Conservation (phyloP, 2,113 vertebrate species). For the Catharus bicknelli region DNA sequence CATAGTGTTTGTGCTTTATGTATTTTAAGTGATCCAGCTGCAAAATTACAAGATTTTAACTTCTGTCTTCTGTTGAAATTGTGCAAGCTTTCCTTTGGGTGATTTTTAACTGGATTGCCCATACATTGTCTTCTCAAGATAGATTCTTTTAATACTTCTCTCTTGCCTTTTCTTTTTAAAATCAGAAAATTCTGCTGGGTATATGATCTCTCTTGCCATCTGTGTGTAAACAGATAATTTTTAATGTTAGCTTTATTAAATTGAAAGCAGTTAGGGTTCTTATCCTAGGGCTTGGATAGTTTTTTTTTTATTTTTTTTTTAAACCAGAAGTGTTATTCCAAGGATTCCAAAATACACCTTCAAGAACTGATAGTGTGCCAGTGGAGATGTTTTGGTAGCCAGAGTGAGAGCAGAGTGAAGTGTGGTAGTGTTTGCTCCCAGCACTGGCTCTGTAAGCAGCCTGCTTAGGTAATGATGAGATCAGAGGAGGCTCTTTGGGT, state of each 20-base stretch:
- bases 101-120: not conserved
- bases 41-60: not conserved
- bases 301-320: too few relatives aligned
- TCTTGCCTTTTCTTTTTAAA: not conserved
- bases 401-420: not conserved
- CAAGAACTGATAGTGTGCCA: not conserved
- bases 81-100: not conserved
- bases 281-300: not conserved
- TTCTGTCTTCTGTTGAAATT: not conserved
- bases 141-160: not conserved
- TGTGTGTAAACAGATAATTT: not conserved
- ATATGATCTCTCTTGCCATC: not conserved
- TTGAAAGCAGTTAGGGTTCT: not conserved
- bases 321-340: not conserved
- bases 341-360: not conserved
- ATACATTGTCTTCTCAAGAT: not conserved
- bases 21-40: not conserved
- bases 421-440: not conserved
- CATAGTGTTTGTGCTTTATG: not conserved
- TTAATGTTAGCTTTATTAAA: not conserved
- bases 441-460: not conserved
- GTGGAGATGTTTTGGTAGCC: not conserved
- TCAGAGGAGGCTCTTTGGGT: not conserved
- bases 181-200: not conserved
- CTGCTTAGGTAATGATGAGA: not conserved